phyloP scores from a whole-genome alignment of 2,113 vertebrate genomes.

The Melospiza georgiana region DNA sequence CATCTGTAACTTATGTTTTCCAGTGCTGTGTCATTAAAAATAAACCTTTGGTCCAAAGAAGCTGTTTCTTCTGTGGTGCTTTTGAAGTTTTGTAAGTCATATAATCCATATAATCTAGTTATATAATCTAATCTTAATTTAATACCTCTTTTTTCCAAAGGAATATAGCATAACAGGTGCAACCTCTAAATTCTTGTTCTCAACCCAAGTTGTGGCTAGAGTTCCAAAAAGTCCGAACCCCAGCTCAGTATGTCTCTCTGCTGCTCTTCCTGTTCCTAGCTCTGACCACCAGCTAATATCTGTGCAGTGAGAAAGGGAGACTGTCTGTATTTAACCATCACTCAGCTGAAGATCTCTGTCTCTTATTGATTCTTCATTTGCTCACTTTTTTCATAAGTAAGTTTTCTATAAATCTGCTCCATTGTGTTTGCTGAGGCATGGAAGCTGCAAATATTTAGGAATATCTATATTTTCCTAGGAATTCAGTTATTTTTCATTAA shows the following conservation, averaged over 20 bases:
- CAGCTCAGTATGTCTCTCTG: not conserved
- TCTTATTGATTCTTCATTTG: not conserved
- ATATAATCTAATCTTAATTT: not conserved
- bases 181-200: not conserved
- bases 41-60: slow-evolving; percentile 75
- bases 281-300: not conserved
- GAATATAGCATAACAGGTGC: not conserved
- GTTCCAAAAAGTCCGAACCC: not conserved
- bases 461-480: not conserved
- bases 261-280: not conserved
- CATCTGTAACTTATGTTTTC: slow-evolving; percentile 80
- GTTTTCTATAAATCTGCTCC: not conserved
- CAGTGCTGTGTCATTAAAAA: slow-evolving; percentile 83
- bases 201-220: not conserved
- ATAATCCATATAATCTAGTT: not conserved
- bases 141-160: not conserved
- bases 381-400: not conserved
- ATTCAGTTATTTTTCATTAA: not conserved
- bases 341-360: not conserved
- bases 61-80: slow-evolving; percentile 30
- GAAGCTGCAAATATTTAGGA: not conserved
- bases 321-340: not conserved
- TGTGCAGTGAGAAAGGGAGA: not conserved
- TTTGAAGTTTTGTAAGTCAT: not conserved
- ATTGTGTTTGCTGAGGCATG: not conserved